Evolutionary conservation across 1,140 invertebrate genomes (phyloP).

Genomic region (Drosophila quadrilineata): DNA sequence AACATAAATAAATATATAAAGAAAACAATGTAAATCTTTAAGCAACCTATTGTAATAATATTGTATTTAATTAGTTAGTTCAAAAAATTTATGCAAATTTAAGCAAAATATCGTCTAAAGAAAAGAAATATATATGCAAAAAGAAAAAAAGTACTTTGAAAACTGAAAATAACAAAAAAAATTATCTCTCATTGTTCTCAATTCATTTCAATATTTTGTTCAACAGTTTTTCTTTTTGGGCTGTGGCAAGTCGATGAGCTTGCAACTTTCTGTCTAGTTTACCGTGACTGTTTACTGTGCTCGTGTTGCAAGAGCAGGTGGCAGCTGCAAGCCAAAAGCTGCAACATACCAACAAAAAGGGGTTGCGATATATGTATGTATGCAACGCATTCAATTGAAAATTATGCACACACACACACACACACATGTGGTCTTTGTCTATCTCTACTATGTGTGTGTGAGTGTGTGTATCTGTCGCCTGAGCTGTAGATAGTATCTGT

Average conservation of each 20-base stretch:
- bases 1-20: constrained; percentile 3
- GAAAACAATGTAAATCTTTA: constrained; percentile 29
- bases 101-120: constrained; percentile 58
- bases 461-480: background rate
- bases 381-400: constrained; percentile 46
- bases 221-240: background rate
- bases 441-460: background rate
- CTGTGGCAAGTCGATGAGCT: constrained; percentile 26
- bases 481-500: constrained; percentile 25
- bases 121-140: constrained; percentile 52
- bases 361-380: constrained; percentile 9
- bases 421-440: background rate
- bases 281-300: constrained; percentile 13
- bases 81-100: constrained; percentile 67
- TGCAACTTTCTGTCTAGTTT: constrained; percentile 42
- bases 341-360: background rate
- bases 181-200: constrained; percentile 18
- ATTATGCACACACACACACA: constrained; percentile 38
- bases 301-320: constrained; percentile 27
- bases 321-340: too few species aligned
- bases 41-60: too few species aligned
- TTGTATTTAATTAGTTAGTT: constrained; percentile 76
- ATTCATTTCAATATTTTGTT: constrained; percentile 8
- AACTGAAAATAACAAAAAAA: constrained; percentile 18
- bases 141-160: constrained; percentile 47